Evolutionary conservation across 2,888 invertebrate genomes (phyloP), one percentile per base, ranked within the genome.

Genomic region (Sesia apiformis): DNA sequence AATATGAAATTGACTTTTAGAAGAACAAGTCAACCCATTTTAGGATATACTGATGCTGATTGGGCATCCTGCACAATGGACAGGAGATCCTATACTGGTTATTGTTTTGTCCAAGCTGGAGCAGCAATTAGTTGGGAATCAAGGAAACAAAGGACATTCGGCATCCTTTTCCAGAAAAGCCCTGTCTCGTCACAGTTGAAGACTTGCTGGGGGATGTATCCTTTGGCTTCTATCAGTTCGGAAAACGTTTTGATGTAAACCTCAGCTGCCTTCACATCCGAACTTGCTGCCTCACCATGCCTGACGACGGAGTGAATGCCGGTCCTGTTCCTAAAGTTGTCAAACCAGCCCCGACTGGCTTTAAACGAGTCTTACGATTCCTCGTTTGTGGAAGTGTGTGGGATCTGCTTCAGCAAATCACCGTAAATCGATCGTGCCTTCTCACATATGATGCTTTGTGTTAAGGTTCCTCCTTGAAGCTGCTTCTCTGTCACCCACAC

Each of bases 261-360:
- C 56, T 60, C 56, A 52, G 56, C 53, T 56, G 55, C 59, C 52
- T 50, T 41, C 41, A 41, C 6, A 41, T 41, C 41, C 6, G 41
- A 41, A 41, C 41, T 41, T 41, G 41, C 54, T 55, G 56, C 61
- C 57, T 62, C 61, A 59, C 60, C 61, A 58, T 62, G 58, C 52
- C 57, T 55, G 51, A 56, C 55, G 55, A 61, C 56, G 56, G 51
- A 52, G 54, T 57, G 57, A 54, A 60, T 61, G 54, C 62, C 64
- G 55, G 55, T 62, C 58, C 61, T 59, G 54, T 62, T 67, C 55
- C 56, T 66, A 58, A 66, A 67, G 51, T 64, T 66, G 39, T 63
- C 61, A 61, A 64, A 66, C 64, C 65, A 67, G 55, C 64, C 65
- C 52, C 62, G 59, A 38, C 52, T 52, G 42, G 52, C 52, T 42